Evolutionary conservation across 2,888 invertebrate species (phyloP).

Genomic region (Buathra laborator): DNA sequence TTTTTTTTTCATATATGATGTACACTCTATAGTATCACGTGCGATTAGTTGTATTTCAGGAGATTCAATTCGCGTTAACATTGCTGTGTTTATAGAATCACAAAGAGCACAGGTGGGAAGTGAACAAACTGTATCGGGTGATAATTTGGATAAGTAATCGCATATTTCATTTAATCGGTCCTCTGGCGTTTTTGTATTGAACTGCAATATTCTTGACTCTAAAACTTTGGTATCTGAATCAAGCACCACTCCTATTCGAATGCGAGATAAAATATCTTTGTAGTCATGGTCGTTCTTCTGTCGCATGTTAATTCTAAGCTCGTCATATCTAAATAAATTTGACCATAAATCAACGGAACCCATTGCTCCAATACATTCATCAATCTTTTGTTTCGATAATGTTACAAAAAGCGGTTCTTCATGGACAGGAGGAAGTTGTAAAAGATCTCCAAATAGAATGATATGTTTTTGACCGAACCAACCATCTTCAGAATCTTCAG

Average conservation of each 20-base stretch:
- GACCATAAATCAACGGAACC: neutral
- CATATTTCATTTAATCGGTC: constrained; percentile 69
- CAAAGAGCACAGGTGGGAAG: constrained; percentile 56
- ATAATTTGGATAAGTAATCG: constrained; percentile 69
- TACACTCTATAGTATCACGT: constrained; percentile 25
- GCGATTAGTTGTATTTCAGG: constrained; percentile 72
- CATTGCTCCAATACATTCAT: neutral
- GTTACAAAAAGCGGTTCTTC: constrained; percentile 60
- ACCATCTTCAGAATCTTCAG: constrained; percentile 55
- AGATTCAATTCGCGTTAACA: constrained; percentile 71
- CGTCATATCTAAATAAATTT: neutral
- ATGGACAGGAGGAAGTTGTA: too few species aligned
- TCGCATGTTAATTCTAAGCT: neutral
- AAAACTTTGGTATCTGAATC: too few species aligned
- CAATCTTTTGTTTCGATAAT: constrained; percentile 55
- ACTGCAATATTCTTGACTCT: too few species aligned
- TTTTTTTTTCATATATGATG: constrained; percentile 44
- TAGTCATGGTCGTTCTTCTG: neutral
- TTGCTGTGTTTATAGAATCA: constrained; percentile 75
- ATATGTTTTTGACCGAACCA: too few species aligned
- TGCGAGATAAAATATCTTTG: neutral
- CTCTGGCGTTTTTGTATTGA: constrained; percentile 3
- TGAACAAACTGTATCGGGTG: constrained; percentile 75
- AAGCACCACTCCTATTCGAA: neutral
- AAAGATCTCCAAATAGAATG: too few species aligned